A percentile compares a stretch with the other conserved stretches of the same genome.
Evolutionary conservation across 2,113 vertebrate genomes (phyloP).

Genomic region (Hirundichthys speculiger): DNA sequence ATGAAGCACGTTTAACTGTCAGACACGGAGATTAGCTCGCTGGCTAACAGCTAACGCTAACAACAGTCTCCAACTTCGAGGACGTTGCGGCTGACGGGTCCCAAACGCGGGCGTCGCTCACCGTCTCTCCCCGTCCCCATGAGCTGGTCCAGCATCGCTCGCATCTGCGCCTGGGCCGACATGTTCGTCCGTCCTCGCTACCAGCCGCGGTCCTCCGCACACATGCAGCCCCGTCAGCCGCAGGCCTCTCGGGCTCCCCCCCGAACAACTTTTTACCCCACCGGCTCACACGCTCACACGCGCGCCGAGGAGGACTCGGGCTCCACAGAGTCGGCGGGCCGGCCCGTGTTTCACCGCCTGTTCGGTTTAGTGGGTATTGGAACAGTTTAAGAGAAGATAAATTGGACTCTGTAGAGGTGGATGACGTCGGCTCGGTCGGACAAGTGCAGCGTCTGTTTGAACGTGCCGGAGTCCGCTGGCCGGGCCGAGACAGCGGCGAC

Average conservation of each 20-base stretch:
- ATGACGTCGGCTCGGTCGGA: constrained; percentile 35
- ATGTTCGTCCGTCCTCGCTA: constrained; percentile 76
- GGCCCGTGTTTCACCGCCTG: not conserved
- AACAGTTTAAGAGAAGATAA: constrained; percentile 19
- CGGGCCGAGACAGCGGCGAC: constrained; percentile 27
- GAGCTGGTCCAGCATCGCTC: constrained; percentile 98
- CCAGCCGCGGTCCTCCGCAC: constrained; percentile 52
- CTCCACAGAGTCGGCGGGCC: not conserved
- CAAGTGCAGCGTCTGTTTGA: constrained; percentile 59
- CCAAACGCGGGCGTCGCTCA: constrained; percentile 71
- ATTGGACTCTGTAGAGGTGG: constrained; percentile 43
- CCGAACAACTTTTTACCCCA: constrained; percentile 51
- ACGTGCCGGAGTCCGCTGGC: constrained; percentile 32
- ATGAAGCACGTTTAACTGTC: constrained; percentile 45
- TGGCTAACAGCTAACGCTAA: constrained; percentile 42
- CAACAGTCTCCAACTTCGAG: not conserved
- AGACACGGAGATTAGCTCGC: constrained; percentile 26
- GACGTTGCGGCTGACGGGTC: too few relatives aligned
- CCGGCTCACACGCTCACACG: too few relatives aligned
- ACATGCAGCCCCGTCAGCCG: constrained; percentile 53
- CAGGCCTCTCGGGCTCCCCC: constrained; percentile 56
- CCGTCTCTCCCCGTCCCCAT: constrained; percentile 98
- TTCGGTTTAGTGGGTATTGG: not conserved
- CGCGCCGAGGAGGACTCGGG: constrained; percentile 8
- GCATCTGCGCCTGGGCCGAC: constrained; percentile 99